phyloP scores from a whole-genome alignment of 1,140 invertebrate genomes.

The Drosophila mojavensis region DNA sequence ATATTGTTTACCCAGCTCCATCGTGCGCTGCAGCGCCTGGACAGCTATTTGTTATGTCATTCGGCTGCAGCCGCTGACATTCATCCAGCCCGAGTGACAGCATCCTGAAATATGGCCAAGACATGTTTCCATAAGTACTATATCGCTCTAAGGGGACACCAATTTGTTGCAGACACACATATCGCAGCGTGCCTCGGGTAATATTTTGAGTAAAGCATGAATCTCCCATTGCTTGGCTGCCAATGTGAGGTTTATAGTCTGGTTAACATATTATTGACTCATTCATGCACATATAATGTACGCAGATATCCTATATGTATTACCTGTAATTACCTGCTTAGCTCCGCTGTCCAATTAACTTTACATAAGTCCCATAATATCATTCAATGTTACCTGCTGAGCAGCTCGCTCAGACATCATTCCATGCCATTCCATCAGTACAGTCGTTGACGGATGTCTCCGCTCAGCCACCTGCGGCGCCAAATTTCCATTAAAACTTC shows the following conservation, averaged over 20 bases:
- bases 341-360: too few relatives aligned
- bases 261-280: too few relatives aligned
- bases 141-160: slow-evolving; percentile 55
- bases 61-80: slow-evolving; percentile 70
- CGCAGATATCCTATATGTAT: too few relatives aligned
- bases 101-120: slow-evolving; percentile 41
- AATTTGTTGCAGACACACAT: slow-evolving; percentile 30
- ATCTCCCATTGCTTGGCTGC: not conserved
- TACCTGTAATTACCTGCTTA: too few relatives aligned
- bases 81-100: slow-evolving; percentile 62
- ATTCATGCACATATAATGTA: too few relatives aligned
- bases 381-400: too few relatives aligned
- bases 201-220: not conserved
- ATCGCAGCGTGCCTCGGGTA: not conserved
- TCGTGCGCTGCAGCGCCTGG: slow-evolving; percentile 49
- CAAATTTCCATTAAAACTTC: not conserved
- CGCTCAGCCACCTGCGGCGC: not conserved
- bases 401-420: too few relatives aligned
- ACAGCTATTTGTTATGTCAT: slow-evolving; percentile 77
- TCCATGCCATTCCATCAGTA: not conserved
- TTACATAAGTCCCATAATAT: too few relatives aligned
- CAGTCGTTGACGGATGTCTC: not conserved
- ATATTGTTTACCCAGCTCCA: slow-evolving; percentile 68
- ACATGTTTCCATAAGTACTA: slow-evolving; percentile 58
- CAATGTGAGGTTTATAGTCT: too few relatives aligned